Percentiles rank a stretch among this genome's conserved stretches.
Conservation (phyloP, 2,888 invertebrate species). For the Heteromurus nitidus region DNA sequence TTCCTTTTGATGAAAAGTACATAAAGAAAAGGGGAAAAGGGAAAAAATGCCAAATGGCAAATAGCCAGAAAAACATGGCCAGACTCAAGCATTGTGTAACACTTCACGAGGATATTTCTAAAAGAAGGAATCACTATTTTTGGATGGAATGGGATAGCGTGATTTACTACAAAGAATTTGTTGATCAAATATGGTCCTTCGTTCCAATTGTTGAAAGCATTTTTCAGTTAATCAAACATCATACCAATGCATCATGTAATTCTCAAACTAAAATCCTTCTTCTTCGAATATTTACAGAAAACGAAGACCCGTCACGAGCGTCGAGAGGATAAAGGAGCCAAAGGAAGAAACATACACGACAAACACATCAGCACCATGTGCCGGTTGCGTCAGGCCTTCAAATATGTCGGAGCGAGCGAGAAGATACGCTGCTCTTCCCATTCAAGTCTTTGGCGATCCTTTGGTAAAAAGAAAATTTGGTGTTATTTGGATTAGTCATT, state of each 20-base stretch:
- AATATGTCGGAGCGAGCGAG: slow-evolving; percentile 73
- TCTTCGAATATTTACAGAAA: slow-evolving; percentile 55
- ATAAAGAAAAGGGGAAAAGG: slow-evolving; percentile 3
- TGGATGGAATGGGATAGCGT: not conserved
- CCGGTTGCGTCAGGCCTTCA: slow-evolving; percentile 66
- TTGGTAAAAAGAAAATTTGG: slow-evolving; percentile 79
- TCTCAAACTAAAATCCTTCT: too few relatives aligned
- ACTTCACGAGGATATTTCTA: not conserved
- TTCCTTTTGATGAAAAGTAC: slow-evolving; percentile 2
- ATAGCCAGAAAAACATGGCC: slow-evolving; percentile 51
- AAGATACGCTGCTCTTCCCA: slow-evolving; percentile 87
- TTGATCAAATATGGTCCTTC: too few relatives aligned
- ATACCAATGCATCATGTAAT: slow-evolving; percentile 3
- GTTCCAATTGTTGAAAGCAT: too few relatives aligned
- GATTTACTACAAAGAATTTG: too few relatives aligned
- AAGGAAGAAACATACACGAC: slow-evolving; percentile 32
- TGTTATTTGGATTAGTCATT: not conserved
- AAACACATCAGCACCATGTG: slow-evolving; percentile 32
- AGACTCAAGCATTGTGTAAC: not conserved
- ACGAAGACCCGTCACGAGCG: slow-evolving; percentile 64
- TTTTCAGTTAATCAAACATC: too few relatives aligned
- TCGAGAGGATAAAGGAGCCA: slow-evolving; percentile 53
- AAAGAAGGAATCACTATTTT: not conserved
- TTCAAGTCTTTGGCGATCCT: slow-evolving; percentile 92
- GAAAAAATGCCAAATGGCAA: slow-evolving; percentile 60